Evolutionary conservation across 2,113 vertebrate genomes (phyloP).

Genomic region (Sterrhoptilus dennistouni): DNA sequence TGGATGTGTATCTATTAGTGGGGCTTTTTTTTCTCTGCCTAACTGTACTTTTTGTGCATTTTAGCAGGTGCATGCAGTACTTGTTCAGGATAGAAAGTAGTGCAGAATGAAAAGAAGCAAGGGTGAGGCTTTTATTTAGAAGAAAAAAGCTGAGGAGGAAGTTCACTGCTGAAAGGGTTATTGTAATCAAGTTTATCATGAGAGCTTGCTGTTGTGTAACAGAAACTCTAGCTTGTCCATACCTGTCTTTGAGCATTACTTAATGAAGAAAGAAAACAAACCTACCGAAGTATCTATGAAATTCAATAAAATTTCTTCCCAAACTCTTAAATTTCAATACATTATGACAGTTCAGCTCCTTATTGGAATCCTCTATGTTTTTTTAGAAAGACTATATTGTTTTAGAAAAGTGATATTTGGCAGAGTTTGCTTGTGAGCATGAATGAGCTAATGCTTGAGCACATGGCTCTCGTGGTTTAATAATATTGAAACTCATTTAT

Average conservation of each 20-base stretch:
- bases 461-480: neutral
- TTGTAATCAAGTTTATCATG: constrained; percentile 77
- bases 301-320: constrained; percentile 70
- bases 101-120: constrained; percentile 52
- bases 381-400: neutral
- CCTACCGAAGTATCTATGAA: constrained; percentile 70
- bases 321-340: constrained; percentile 3
- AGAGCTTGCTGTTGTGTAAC: constrained; percentile 80
- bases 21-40: neutral
- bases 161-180: constrained; percentile 75
- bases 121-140: constrained; percentile 75
- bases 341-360: neutral
- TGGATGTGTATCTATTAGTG: neutral
- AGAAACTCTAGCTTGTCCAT: constrained; percentile 82
- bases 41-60: neutral
- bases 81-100: constrained; percentile 41
- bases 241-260: constrained; percentile 78
- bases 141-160: constrained; percentile 72
- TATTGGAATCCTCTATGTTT: neutral
- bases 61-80: constrained; percentile 49
- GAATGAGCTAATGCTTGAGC: neutral
- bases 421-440: neutral
- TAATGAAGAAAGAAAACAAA: constrained; percentile 76
- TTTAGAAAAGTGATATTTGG: neutral
- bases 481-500: constrained; percentile 29